phyloP scores from a whole-genome alignment of 2,888 invertebrate genomes.

The Phania funesta region DNA sequence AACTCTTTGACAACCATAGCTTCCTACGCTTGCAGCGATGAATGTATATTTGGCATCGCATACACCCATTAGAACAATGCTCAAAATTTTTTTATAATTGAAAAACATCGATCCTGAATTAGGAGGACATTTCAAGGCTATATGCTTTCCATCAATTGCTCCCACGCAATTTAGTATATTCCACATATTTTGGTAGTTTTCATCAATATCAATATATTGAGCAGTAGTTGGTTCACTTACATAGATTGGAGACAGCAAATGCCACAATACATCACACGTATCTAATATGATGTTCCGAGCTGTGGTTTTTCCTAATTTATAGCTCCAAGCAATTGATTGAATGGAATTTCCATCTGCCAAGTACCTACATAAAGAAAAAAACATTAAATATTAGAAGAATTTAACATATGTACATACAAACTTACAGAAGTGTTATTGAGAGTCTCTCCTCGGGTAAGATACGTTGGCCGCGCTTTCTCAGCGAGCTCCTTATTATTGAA shows the following conservation, averaged over 20 bases:
- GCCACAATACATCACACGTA: constrained; percentile 26
- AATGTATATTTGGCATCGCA: constrained; percentile 35
- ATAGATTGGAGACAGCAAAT: constrained; percentile 14
- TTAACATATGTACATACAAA: background rate
- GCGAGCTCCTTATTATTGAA: background rate
- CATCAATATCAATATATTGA: constrained; percentile 44
- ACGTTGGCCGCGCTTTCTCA: constrained; percentile 17
- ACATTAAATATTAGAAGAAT: background rate
- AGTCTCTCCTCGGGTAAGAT: constrained; percentile 10
- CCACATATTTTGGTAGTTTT: constrained; percentile 48
- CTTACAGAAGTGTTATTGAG: constrained; percentile 21
- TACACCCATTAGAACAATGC: constrained; percentile 26
- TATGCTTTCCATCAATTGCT: constrained; percentile 30
- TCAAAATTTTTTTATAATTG: constrained; percentile 48
- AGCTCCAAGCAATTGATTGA: too few species aligned
- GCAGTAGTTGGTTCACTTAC: constrained; percentile 20
- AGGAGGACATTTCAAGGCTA: constrained; percentile 36
- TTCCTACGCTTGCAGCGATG: constrained; percentile 8
- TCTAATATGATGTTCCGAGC: background rate
- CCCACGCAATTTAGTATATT: constrained; percentile 49
- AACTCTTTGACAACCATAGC: constrained; percentile 20
- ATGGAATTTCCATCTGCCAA: background rate
- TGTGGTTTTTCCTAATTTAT: too few species aligned
- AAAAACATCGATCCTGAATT: constrained; percentile 58
- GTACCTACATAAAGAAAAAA: background rate